Base-by-base conservation (phyloP, 2,797 vertebrate species). In the Enteromius trimaculatus region DNA sequence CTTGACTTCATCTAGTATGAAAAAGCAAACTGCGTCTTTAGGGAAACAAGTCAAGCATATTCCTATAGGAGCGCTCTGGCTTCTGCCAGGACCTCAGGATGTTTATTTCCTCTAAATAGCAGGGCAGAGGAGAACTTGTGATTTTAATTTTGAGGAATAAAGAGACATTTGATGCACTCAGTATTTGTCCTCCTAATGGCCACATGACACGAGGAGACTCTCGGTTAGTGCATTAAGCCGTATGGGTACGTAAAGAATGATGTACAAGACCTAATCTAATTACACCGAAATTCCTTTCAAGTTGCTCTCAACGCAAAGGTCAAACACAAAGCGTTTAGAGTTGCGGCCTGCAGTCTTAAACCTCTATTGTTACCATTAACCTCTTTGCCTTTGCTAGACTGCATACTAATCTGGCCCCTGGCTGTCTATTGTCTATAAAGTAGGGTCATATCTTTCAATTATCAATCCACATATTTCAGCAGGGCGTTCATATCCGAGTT, bases 401-500 rank as follows among this genome's bases (percentile, higher is more conserved):
- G 79, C 29, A 81, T 79, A 51, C 75, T 72, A 77, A 81, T 87
- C 84, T 87, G 75, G 84, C 87, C 89, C 90, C 90, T 88, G 83
- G 78, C 76, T 64, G 82, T 83, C 66, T 78, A 87, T 81, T 89
- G 86, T 88, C 84, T 92, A 89, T 87, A 88, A 86, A 87, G 87
- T 79, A 85, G 80, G 42, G 87, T 90, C 85, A 86, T 87, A 89
- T 90, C 85, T 80, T 75, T 89, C 84, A 85, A 82, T 88, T 89
- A 88, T 88, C 47, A 26, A 91, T 93, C 88, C 81, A 77, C 85
- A 88, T 79, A 84, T 90, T 89, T 91, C 85, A 89, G 81, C 70
- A 75, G 82, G 62, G 76, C 51, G 62, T 64, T 88, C 55, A 71
- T 84, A 87, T 86, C 77, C 55, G 19, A 84, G 70, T 42, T 19